phyloP scores from a whole-genome alignment of 2,113 vertebrate species.

The Rhinichthys klamathensis region DNA sequence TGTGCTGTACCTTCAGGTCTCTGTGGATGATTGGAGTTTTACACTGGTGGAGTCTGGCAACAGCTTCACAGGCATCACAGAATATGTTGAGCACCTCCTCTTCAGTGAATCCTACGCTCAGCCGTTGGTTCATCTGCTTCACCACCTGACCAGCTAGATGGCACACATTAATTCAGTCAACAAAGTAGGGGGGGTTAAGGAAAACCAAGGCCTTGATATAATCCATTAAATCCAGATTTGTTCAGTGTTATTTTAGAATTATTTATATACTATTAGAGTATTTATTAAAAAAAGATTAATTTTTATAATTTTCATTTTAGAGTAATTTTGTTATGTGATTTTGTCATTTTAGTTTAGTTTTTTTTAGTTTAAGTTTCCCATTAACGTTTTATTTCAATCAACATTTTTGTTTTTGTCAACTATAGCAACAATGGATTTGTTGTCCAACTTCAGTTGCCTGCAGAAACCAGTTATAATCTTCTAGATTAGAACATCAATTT shows the following conservation, averaged over 20 bases:
- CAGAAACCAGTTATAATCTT: background rate
- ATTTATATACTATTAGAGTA: background rate
- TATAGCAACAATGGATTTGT: background rate
- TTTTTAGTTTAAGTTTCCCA: background rate
- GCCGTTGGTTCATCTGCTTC: conserved; percentile 95
- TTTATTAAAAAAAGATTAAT: background rate
- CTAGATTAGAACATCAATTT: background rate
- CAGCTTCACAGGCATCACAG: conserved; percentile 93
- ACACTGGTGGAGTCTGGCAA: conserved; percentile 94
- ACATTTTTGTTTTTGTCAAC: background rate
- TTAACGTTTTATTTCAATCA: too few relatives aligned
- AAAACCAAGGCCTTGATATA: background rate
- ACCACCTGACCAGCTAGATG: conserved; percentile 92
- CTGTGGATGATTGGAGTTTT: conserved; percentile 95
- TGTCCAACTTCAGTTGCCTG: background rate
- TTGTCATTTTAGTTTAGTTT: background rate
- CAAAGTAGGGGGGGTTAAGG: background rate
- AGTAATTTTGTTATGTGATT: background rate
- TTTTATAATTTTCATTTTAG: background rate
- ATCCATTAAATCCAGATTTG: conserved; percentile 2
- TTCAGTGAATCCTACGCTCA: conserved; percentile 91
- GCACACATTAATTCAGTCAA: background rate
- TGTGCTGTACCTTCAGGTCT: conserved; percentile 87
- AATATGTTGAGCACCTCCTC: conserved; percentile 90
- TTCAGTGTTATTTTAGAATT: background rate